phyloP scores from a whole-genome alignment of 1,140 invertebrate species.

The Megathymus violae region DNA sequence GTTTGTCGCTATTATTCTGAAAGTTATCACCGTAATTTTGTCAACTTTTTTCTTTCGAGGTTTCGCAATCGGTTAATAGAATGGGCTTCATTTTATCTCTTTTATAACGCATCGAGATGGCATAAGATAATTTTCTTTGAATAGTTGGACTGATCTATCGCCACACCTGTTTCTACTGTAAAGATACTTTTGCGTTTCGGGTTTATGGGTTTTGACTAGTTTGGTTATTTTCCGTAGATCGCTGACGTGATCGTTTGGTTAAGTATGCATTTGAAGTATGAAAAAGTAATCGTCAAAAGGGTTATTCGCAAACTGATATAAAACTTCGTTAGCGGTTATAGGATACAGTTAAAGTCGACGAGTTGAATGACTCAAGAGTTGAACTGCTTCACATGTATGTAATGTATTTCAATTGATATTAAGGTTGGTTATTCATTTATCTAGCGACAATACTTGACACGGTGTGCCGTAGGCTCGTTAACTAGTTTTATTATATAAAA shows the following conservation, averaged over 20 bases:
- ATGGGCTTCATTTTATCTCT: background rate
- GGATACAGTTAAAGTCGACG: too few relatives aligned
- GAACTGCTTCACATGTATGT: too few relatives aligned
- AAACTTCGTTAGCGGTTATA: too few relatives aligned
- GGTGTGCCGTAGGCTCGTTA: background rate
- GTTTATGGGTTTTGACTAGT: too few relatives aligned
- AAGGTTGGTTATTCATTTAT: too few relatives aligned
- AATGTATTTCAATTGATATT: too few relatives aligned
- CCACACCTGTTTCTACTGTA: background rate
- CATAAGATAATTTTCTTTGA: background rate
- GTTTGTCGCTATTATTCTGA: background rate
- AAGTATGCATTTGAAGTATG: too few relatives aligned
- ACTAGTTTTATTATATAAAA: constrained; percentile 4
- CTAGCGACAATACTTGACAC: background rate
- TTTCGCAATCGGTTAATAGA: background rate
- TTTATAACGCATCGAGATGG: background rate
- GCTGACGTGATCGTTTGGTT: too few relatives aligned
- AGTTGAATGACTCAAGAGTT: too few relatives aligned
- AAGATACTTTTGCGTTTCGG: background rate
- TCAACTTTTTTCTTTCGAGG: background rate
- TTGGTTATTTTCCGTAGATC: too few relatives aligned
- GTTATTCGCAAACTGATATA: too few relatives aligned
- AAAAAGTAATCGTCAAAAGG: too few relatives aligned
- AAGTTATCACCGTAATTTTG: background rate
- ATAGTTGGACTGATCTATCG: background rate